phyloP scores from a whole-genome alignment of 2,888 invertebrate species.

The Pocota personata region DNA sequence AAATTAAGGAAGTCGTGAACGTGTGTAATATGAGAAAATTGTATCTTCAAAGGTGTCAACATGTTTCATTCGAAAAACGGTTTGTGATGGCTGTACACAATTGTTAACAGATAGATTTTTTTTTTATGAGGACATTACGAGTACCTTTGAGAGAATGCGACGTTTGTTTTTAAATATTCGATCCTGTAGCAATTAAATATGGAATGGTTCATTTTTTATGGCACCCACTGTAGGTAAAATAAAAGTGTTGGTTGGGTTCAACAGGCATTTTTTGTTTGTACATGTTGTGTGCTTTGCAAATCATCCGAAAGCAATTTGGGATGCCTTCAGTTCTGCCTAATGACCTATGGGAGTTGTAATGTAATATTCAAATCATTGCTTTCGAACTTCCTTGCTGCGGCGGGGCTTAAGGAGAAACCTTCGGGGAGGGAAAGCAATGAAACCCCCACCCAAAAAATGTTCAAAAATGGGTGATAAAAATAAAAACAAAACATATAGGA shows the following conservation, averaged over 20 bases:
- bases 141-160: neutral
- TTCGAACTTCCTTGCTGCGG: too few relatives aligned
- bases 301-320: neutral
- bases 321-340: neutral
- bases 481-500: too few relatives aligned
- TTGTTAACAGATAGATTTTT: neutral
- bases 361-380: neutral
- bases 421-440: too few relatives aligned
- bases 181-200: neutral
- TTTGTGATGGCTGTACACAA: neutral
- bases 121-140: neutral
- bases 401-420: too few relatives aligned
- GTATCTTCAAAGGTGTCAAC: neutral
- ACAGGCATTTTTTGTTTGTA: too few relatives aligned
- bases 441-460: too few relatives aligned
- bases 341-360: neutral
- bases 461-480: too few relatives aligned
- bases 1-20: constrained; percentile 6
- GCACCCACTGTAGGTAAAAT: too few relatives aligned
- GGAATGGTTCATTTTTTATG: neutral
- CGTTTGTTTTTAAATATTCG: neutral
- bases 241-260: too few relatives aligned
- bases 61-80: neutral
- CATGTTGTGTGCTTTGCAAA: neutral
- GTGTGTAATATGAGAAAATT: neutral